Conservation (phyloP, 1,140 invertebrate species). For the Ridgeia piscesae region DNA sequence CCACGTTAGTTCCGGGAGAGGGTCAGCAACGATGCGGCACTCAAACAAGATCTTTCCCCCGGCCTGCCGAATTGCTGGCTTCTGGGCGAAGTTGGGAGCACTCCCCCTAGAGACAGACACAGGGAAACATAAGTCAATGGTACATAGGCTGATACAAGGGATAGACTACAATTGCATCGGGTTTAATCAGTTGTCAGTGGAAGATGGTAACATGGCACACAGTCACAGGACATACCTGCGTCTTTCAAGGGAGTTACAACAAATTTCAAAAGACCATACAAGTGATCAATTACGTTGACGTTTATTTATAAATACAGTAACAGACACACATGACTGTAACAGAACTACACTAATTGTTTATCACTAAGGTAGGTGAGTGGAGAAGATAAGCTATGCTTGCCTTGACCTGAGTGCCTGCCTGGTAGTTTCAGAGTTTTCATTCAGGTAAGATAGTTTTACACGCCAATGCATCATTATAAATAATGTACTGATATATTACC, state of each 20-base stretch:
- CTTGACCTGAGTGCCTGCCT: not conserved
- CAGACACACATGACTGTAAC: not conserved
- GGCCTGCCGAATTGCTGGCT: conserved; percentile 93
- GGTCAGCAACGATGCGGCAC: conserved; percentile 92
- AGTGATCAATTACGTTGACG: not conserved
- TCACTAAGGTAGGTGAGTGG: not conserved
- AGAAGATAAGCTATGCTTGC: not conserved
- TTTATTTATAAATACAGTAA: not conserved
- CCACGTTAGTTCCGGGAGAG: conserved; percentile 86
- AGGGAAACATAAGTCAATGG: not conserved
- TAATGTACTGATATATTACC: no score
- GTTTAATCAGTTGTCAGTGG: not conserved
- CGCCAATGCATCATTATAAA: no score
- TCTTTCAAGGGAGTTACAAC: not conserved
- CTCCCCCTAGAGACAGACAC: conserved; percentile 64
- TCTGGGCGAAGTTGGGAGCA: conserved; percentile 95
- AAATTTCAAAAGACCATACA: not conserved
- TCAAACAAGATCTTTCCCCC: conserved; percentile 94
- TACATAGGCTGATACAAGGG: not conserved
- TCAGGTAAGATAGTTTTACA: no score
- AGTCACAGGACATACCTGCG: not conserved
- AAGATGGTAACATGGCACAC: not conserved
- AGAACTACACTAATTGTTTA: not conserved
- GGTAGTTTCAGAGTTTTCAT: no score
- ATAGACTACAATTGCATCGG: not conserved